These are phyloP conservation scores for Amia ocellicauda DNA, from an alignment of 2,113 vertebrate genomes.

Conservation along the genomic window DNA sequence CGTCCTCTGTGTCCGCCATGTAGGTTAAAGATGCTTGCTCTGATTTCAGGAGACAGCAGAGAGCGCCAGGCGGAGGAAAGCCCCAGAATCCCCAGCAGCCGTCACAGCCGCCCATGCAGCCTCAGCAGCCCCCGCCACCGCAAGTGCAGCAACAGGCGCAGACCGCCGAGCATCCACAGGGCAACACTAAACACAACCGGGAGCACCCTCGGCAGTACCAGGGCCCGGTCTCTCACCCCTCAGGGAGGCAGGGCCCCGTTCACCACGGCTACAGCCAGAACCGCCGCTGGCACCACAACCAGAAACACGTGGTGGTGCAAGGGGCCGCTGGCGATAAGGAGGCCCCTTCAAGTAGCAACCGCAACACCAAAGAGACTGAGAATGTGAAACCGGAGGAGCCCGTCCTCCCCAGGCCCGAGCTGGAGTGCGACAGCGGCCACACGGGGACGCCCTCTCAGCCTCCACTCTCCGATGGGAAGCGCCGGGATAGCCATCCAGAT, in stretches of 20 bases:
- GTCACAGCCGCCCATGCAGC: conserved; percentile 32
- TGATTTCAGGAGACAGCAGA: conserved; percentile 82
- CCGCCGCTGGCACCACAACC: conserved; percentile 88
- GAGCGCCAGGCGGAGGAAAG: conserved; percentile 75
- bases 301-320: conserved; percentile 61
- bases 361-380: conserved; percentile 82
- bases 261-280: conserved; percentile 95
- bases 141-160: conserved; percentile 38
- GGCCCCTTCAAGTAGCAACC: conserved; percentile 43
- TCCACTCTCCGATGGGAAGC: conserved; percentile 48
- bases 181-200: conserved; percentile 72
- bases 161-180: conserved; percentile 59
- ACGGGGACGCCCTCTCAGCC: conserved; percentile 52
- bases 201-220: conserved; percentile 83
- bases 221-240: conserved; percentile 67
- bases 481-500: conserved; percentile 62
- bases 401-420: conserved; percentile 23
- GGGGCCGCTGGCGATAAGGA: conserved; percentile 54
- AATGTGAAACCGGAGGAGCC: conserved; percentile 67
- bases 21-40: conserved; percentile 37
- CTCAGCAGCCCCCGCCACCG: conserved; percentile 48
- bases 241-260: conserved; percentile 68
- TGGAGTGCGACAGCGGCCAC: conserved; percentile 48
- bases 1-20: too few species aligned
- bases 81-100: conserved; percentile 54